Evolutionary conservation across 2,113 vertebrate species (phyloP).

Genomic region (Channa argus): DNA sequence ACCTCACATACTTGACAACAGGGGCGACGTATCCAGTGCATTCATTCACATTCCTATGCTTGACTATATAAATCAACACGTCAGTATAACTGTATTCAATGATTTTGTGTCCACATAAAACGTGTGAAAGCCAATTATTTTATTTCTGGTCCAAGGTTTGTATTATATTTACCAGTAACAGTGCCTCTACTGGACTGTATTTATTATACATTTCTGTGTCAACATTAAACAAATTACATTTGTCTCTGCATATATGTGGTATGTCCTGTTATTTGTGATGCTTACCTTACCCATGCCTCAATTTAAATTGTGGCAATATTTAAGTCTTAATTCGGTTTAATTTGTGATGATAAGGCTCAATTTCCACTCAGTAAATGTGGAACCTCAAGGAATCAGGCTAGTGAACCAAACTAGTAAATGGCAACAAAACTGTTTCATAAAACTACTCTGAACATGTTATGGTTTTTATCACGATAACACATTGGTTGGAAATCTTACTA

Average conservation of each 20-base stretch:
- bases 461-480: neutral
- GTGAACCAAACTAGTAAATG: constrained; percentile 2
- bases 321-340: constrained; percentile 45
- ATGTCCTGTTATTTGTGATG: constrained; percentile 9
- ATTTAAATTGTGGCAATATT: neutral
- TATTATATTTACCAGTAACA: constrained; percentile 5
- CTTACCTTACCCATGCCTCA: constrained; percentile 67
- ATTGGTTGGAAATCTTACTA: constrained; percentile 24
- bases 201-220: constrained; percentile 5
- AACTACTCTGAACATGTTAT: no score
- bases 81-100: constrained; percentile 19
- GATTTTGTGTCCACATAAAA: constrained; percentile 23
- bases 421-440: neutral
- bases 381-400: constrained; percentile 1
- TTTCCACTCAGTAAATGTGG: constrained; percentile 20
- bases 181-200: constrained; percentile 2
- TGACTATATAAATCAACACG: constrained; percentile 14
- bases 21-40: constrained; percentile 63
- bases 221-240: neutral
- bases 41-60: constrained; percentile 25
- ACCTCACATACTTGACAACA: constrained; percentile 59
- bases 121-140: neutral
- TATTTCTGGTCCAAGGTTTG: neutral
- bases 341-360: constrained; percentile 36
- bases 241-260: neutral